A percentile compares a stretch with the other conserved stretches of the same genome.
phyloP scores from a whole-genome alignment of 2,797 vertebrate species.

The Sternotherus odoratus region DNA sequence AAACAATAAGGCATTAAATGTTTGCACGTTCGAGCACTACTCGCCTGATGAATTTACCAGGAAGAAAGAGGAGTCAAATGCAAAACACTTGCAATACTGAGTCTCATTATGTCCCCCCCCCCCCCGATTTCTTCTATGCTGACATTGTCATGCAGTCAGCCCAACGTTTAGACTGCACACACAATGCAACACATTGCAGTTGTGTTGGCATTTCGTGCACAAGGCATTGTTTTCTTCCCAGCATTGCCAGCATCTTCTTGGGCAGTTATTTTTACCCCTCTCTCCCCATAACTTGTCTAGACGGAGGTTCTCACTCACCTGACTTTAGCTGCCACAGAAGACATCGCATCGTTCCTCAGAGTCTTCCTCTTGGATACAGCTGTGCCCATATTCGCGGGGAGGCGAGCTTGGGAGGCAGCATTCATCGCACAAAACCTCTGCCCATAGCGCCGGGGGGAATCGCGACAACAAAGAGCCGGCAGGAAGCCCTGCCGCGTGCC shows the following conservation, averaged over 20 bases:
- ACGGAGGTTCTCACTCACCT: slow-evolving; percentile 83
- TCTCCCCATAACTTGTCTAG: too few relatives aligned
- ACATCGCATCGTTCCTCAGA: slow-evolving; percentile 93
- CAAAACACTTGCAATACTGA: not conserved
- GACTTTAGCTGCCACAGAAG: slow-evolving; percentile 96
- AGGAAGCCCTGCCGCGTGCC: not conserved
- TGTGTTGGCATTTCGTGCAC: not conserved
- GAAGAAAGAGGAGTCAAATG: not conserved
- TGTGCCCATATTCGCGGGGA: slow-evolving; percentile 92
- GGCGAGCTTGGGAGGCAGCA: slow-evolving; percentile 76
- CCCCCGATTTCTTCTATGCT: not conserved
- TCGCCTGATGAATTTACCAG: not conserved
- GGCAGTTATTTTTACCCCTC: not conserved
- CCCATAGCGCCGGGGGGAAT: slow-evolving; percentile 29
- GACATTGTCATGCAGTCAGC: not conserved
- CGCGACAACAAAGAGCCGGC: not conserved
- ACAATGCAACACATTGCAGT: not conserved
- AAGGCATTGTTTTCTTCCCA: not conserved
- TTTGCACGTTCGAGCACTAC: not conserved
- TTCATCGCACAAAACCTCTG: slow-evolving; percentile 80
- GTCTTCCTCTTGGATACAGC: slow-evolving; percentile 95
- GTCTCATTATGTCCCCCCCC: not conserved
- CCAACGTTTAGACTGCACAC: not conserved
- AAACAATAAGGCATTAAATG: not conserved
- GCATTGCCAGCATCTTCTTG: not conserved